Evolutionary conservation across 2,888 invertebrate species (phyloP).

Genomic region (Cerceris rybyensis): DNA sequence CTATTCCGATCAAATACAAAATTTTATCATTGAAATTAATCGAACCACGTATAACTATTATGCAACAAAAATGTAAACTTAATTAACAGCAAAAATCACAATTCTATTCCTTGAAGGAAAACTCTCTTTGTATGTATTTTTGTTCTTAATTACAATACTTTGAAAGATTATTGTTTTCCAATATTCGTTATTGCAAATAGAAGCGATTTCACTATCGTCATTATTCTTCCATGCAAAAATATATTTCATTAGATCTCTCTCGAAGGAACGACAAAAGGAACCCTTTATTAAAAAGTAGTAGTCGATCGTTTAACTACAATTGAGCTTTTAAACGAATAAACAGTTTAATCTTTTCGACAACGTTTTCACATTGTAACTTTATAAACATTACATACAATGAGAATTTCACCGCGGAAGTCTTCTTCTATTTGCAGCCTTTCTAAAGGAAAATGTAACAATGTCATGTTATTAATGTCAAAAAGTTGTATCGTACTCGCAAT

Average conservation of each 20-base stretch:
- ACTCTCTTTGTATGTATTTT: not conserved
- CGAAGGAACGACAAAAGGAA: constrained; percentile 72
- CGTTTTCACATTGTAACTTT: constrained; percentile 11
- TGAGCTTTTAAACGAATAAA: constrained; percentile 19
- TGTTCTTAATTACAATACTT: constrained; percentile 3
- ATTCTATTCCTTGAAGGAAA: constrained; percentile 21
- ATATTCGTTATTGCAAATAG: constrained; percentile 55
- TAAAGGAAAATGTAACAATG: constrained; percentile 59
- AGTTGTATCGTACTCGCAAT: constrained; percentile 40
- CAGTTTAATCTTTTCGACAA: constrained; percentile 20
- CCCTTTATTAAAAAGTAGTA: constrained; percentile 52
- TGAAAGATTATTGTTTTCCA: constrained; percentile 3
- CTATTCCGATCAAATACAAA: constrained; percentile 3
- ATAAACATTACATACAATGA: constrained; percentile 27
- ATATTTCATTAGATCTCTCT: constrained; percentile 66
- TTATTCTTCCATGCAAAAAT: constrained; percentile 71
- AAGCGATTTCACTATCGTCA: constrained; percentile 62
- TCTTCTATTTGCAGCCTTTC: constrained; percentile 62
- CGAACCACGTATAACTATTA: not conserved
- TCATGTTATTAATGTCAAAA: constrained; percentile 45
- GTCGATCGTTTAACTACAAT: constrained; percentile 18
- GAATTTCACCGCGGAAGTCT: constrained; percentile 51
- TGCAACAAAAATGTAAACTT: not conserved
- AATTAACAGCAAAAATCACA: constrained; percentile 4
- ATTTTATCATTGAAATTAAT: not conserved